phyloP scores from a whole-genome alignment of 2,113 vertebrate species.

The Sebastes schlegelii region DNA sequence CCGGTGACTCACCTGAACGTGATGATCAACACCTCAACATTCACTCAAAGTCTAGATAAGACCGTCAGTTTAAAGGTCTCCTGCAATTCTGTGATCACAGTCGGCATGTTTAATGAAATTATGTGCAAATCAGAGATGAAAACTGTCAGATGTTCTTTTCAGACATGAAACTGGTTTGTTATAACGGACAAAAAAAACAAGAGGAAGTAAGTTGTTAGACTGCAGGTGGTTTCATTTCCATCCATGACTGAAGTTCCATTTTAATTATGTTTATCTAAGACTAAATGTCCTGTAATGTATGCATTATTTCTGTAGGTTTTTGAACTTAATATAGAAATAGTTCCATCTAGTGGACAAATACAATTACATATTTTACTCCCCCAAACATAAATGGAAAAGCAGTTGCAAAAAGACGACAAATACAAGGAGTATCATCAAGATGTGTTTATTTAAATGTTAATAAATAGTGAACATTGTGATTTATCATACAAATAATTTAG shows the following conservation, averaged over 20 bases:
- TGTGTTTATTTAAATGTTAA: constrained; percentile 74
- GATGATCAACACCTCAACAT: neutral
- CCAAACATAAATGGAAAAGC: no score
- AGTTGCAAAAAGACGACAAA: neutral
- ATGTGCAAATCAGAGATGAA: neutral
- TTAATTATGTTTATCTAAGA: neutral
- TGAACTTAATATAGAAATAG: constrained; percentile 10
- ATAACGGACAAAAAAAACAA: neutral
- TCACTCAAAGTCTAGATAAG: neutral
- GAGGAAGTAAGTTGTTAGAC: neutral
- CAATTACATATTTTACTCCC: neutral
- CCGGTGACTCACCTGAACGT: neutral
- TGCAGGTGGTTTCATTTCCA: neutral
- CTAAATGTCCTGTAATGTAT: neutral
- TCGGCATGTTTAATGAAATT: neutral
- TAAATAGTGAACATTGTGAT: constrained; percentile 76
- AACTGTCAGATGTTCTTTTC: neutral
- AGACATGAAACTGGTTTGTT: neutral
- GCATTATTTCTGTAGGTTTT: neutral
- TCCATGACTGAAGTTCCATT: neutral
- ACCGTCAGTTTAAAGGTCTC: neutral
- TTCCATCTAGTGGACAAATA: constrained; percentile 55
- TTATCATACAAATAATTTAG: constrained; percentile 36
- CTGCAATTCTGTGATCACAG: constrained; percentile 2
- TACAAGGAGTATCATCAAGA: constrained; percentile 38